Evolutionary conservation across 2,113 vertebrate species (phyloP), one percentile per base, ranked within the genome.

Genomic region (Elachura formosa): DNA sequence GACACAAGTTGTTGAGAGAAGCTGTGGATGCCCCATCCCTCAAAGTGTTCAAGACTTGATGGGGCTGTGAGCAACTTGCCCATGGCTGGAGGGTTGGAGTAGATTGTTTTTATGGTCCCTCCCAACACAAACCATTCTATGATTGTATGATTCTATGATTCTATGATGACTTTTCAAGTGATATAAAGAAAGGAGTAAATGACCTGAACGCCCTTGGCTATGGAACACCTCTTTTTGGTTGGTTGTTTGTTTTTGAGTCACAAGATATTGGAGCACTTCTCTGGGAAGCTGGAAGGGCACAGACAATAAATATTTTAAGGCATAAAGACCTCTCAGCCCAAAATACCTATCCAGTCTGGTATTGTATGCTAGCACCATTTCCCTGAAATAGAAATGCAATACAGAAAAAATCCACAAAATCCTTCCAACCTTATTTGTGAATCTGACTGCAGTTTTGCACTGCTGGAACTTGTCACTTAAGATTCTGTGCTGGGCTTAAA

Each of bases 141-240:
- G 55, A 21, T 28, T 40, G 22, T 51, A 23, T 38, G 19, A 18
- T 28, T 56, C 29, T 58, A 11, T 69, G 55, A 23, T n/a, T 72
- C 31, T 79, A 5, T 66, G 76, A 31, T 36, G 40, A 46, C 24
- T 84, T 14, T 66, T 61, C 23, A 55, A 64, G 29, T 38, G 56
- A 61, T 36, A 40, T 31, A 33, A 59, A 74, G 11, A 54, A 68
- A 43, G 5, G 11, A 58, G 3, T 36, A 62, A 83, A 67, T 2
- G 0, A 40, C 1, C 0, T 43, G 7, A 86, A 41, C 10, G 67
- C 3, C 1, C 9, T 78, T 84, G 52, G 13, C 13, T n/a, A 23
- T 51, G 13, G 46, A 54, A 83, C 9, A 58, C 11, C 16, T 19
- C 29, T 34, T 26, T 23, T 26, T 7, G 46, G 14, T 38, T 38